phyloP scores from a whole-genome alignment of 2,797 vertebrate species.

The Tangara arthus region DNA sequence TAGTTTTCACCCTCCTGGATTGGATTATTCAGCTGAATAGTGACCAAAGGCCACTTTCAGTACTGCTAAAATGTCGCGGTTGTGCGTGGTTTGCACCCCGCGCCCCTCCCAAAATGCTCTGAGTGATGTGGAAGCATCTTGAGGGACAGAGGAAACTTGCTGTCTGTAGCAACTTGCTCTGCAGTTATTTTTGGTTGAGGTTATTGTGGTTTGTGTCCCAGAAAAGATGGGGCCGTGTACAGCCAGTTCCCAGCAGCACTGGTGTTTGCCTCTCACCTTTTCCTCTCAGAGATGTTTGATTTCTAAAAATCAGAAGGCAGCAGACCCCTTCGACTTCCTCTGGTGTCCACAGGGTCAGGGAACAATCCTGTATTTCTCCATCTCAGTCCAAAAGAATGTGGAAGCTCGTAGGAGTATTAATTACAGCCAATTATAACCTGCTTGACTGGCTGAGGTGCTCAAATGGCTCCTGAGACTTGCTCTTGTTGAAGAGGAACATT shows the following conservation, averaged over 20 bases:
- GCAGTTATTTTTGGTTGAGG: slow-evolving; percentile 18
- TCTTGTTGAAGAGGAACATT: background rate
- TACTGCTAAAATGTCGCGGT: background rate
- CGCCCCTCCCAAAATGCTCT: fast-evolving
- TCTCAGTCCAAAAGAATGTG: slow-evolving; percentile 22
- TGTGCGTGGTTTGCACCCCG: background rate
- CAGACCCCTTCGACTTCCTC: background rate
- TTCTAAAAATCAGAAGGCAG: background rate
- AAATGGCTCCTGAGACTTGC: background rate
- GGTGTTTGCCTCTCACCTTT: background rate
- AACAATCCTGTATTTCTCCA: background rate
- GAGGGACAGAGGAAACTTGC: background rate
- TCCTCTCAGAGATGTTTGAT: background rate
- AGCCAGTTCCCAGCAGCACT: background rate
- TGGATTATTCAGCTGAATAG: background rate
- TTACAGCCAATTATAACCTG: slow-evolving; percentile 56
- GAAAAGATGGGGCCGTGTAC: background rate
- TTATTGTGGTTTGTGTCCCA: background rate
- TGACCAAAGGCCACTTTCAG: background rate
- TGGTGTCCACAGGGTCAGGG: background rate
- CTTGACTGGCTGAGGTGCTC: slow-evolving; percentile 2
- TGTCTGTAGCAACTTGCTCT: background rate
- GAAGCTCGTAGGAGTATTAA: slow-evolving; percentile 16
- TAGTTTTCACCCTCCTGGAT: background rate
- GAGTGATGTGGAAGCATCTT: background rate